phyloP scores from a whole-genome alignment of 2,888 invertebrate genomes.

The Rhodophaea formosa region DNA sequence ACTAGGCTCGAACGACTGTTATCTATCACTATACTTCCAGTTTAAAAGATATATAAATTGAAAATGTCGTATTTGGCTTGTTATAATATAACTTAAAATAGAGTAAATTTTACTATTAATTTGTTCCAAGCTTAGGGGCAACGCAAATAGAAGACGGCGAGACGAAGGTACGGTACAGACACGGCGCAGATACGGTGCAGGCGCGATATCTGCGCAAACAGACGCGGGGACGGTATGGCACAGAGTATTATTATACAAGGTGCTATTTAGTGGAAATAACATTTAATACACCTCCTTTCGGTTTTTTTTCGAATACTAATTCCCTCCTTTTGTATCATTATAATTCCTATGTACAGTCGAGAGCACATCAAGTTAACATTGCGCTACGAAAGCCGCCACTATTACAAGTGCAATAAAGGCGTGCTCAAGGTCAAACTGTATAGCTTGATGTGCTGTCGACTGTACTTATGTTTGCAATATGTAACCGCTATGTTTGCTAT shows the following conservation, averaged over 20 bases:
- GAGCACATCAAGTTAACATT: conserved; percentile 18
- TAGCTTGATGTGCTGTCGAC: conserved; percentile 21
- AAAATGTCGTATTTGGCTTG: not conserved
- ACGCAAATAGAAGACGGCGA: too few relatives aligned
- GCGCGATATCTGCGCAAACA: not conserved
- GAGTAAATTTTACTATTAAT: too few relatives aligned
- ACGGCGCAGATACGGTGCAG: too few relatives aligned
- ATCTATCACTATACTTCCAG: not conserved
- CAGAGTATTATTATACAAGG: conserved; percentile 19
- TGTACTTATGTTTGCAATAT: conserved; percentile 19
- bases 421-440: conserved; percentile 21
- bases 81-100: not conserved
- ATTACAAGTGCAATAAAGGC: conserved; percentile 21
- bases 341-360: conserved; percentile 21
- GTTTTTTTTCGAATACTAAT: conserved; percentile 21
- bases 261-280: conserved; percentile 19
- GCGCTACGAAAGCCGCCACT: conserved; percentile 21
- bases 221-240: conserved; percentile 20
- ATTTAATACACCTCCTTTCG: conserved; percentile 15
- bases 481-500: conserved; percentile 21
- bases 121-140: too few relatives aligned
- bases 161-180: too few relatives aligned
- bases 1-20: conserved; percentile 1
- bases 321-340: conserved; percentile 22
- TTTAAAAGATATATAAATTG: not conserved